Evolutionary conservation across 2,113 vertebrate genomes (phyloP).

Genomic region (Dromiciops gliroides): DNA sequence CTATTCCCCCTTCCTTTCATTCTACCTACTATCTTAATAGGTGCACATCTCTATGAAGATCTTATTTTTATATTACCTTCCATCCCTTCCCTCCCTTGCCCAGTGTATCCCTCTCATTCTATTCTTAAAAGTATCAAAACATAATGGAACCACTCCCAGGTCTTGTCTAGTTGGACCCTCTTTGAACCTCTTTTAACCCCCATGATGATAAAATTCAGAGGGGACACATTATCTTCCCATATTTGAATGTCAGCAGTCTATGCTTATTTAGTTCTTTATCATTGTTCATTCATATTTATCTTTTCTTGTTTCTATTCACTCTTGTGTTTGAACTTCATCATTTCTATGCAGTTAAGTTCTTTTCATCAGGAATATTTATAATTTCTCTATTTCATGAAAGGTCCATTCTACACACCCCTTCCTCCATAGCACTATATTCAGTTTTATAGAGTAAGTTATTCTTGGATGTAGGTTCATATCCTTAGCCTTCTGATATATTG

Average conservation of each 20-base stretch:
- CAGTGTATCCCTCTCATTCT: no score
- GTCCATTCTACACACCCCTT: not conserved
- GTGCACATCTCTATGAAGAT: no score
- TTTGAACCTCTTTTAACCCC: no score
- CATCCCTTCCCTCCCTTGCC: no score
- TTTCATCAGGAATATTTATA: not conserved
- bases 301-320: not conserved
- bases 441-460: not conserved
- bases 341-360: not conserved
- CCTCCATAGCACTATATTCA: not conserved
- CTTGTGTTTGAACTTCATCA: not conserved
- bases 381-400: not conserved
- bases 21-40: no score
- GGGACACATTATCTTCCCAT: not conserved
- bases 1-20: no score
- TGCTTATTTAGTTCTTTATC: not conserved
- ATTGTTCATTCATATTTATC: not conserved
- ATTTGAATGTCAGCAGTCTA: not conserved
- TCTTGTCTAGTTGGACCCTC: not conserved
- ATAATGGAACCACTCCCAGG: not conserved
- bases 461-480: no score
- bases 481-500: no score
- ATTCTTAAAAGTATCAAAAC: not conserved
- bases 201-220: not conserved
- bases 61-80: no score